These are phyloP conservation scores for Trachelus troglodyta DNA, from an alignment of 2,888 invertebrate species.

Conservation along the genomic window DNA sequence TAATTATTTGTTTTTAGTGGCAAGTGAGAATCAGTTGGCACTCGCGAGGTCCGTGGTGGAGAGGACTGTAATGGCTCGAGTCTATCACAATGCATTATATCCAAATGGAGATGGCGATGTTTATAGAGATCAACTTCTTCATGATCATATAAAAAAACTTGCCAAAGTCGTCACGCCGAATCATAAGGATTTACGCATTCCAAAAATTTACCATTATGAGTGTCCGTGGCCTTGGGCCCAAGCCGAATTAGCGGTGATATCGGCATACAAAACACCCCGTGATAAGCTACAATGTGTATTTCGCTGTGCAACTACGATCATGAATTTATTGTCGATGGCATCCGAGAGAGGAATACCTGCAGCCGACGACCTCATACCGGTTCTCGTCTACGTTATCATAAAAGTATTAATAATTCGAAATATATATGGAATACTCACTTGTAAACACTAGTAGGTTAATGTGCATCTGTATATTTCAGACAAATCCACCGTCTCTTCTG, in stretches of 20 bases:
- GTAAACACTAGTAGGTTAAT: not conserved
- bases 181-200: slow-evolving; percentile 85
- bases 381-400: slow-evolving; percentile 95
- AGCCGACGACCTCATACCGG: slow-evolving; percentile 96
- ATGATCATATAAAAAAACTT: slow-evolving; percentile 89
- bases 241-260: slow-evolving; percentile 86
- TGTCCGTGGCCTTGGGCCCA: slow-evolving; percentile 98
- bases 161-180: slow-evolving; percentile 79
- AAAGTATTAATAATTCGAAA: slow-evolving; percentile 72
- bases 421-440: not conserved
- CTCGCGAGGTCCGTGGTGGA: slow-evolving; percentile 88
- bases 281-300: slow-evolving; percentile 88
- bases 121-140: slow-evolving; percentile 87
- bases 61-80: slow-evolving; percentile 88
- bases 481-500: slow-evolving; percentile 92
- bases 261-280: slow-evolving; percentile 89
- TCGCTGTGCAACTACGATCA: slow-evolving; percentile 91
- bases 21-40: slow-evolving; percentile 77
- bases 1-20: slow-evolving; percentile 68
- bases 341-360: slow-evolving; percentile 83
- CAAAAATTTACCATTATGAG: slow-evolving; percentile 86
- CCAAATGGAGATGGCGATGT: slow-evolving; percentile 98
- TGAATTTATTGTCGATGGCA: slow-evolving; percentile 91
- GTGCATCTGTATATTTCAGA: slow-evolving; percentile 69
- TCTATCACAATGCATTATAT: slow-evolving; percentile 93